Evolutionary conservation across 2,113 vertebrate species (phyloP).

Genomic region (Phaethornis superciliosus): DNA sequence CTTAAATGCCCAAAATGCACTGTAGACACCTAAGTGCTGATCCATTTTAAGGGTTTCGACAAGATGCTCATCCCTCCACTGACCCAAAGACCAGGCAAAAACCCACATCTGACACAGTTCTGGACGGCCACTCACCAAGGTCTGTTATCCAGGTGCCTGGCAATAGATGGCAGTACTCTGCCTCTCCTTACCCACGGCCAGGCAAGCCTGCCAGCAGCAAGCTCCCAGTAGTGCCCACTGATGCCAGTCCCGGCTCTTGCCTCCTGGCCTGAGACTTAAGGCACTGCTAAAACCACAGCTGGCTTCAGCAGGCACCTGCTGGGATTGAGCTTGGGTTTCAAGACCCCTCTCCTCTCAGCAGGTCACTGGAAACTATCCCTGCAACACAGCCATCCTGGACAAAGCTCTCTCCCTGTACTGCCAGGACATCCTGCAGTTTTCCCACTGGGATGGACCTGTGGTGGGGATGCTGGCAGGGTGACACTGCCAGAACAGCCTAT

Average conservation of each 20-base stretch:
- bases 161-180: slow-evolving; percentile 72
- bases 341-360: rapidly evolving
- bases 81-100: background rate
- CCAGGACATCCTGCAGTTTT: background rate
- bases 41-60: background rate
- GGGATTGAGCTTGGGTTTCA: background rate
- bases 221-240: rapidly evolving
- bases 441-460: rapidly evolving
- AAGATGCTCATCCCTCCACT: background rate
- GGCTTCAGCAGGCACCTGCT: rapidly evolving
- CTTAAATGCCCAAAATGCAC: background rate
- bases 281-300: background rate
- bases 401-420: background rate
- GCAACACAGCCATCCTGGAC: rapidly evolving
- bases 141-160: slow-evolving; percentile 40
- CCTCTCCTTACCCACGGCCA: slow-evolving; percentile 2
- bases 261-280: background rate
- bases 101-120: background rate
- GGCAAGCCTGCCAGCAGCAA: background rate
- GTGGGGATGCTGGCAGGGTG: background rate
- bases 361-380: background rate
- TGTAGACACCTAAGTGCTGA: background rate
- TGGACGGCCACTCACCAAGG: background rate
- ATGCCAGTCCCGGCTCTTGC: background rate
- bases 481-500: background rate